Conservation (phyloP, 2,888 invertebrate species). For the Netelia melanura region DNA sequence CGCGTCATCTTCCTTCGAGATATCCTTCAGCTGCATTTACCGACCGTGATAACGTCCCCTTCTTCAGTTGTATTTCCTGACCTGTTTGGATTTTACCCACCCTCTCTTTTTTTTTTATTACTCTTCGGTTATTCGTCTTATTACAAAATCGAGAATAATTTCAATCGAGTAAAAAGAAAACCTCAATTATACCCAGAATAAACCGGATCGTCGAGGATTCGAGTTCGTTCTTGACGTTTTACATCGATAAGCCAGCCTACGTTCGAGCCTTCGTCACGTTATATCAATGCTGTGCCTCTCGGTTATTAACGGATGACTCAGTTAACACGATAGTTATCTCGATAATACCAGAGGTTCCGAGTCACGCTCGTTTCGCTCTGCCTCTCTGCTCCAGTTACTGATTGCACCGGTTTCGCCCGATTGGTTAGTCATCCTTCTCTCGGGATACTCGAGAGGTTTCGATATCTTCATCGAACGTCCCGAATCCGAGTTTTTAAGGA, state of each 20-base stretch:
- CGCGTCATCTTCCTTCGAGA: constrained; percentile 68
- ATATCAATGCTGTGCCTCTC: constrained; percentile 43
- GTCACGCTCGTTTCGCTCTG: constrained; percentile 56
- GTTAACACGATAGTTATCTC: constrained; percentile 72
- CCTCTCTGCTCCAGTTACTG: constrained; percentile 76
- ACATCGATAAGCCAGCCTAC: constrained; percentile 1
- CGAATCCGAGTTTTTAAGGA: neutral
- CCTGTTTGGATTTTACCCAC: neutral
- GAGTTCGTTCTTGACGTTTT: neutral
- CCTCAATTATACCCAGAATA: neutral
- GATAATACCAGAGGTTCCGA: constrained; percentile 72
- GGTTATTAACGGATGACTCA: constrained; percentile 75
- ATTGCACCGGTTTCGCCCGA: constrained; percentile 75
- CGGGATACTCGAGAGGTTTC: constrained; percentile 7
- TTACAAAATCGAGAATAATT: neutral
- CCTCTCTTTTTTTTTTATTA: neutral
- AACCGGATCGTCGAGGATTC: constrained; percentile 10
- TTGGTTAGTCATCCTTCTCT: constrained; percentile 75
- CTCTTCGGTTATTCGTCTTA: neutral
- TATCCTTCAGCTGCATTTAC: constrained; percentile 57
- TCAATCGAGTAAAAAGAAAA: neutral
- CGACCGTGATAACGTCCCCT: constrained; percentile 20
- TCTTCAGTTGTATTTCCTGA: constrained; percentile 23
- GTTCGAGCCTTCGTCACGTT: constrained; percentile 30
- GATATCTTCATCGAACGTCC: neutral